phyloP scores from a whole-genome alignment of 1,140 invertebrate genomes.

The Vollenhovia emeryi region DNA sequence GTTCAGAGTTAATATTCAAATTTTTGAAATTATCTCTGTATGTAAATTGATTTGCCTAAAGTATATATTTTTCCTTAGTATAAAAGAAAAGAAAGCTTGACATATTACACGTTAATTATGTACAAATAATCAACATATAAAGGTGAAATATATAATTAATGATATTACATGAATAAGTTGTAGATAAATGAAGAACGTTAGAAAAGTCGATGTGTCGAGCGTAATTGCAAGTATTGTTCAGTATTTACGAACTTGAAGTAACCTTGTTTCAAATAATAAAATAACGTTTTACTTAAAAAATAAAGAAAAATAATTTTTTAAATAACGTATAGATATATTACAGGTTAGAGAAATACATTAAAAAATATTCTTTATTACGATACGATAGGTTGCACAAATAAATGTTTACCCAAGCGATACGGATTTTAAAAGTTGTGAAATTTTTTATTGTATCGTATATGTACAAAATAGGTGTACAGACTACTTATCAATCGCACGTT shows the following conservation, averaged over 20 bases:
- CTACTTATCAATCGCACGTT: slow-evolving; percentile 81
- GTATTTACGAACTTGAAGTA: not conserved
- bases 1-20: not conserved
- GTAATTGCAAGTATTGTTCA: not conserved
- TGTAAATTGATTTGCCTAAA: not conserved
- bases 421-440: slow-evolving; percentile 79
- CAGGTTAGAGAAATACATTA: not conserved
- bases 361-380: not conserved
- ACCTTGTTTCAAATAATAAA: not conserved
- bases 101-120: not conserved
- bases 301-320: not conserved
- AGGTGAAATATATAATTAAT: slow-evolving; percentile 2
- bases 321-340: not conserved
- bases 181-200: not conserved
- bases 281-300: not conserved
- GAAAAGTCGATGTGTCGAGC: not conserved
- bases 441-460: slow-evolving; percentile 84
- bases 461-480: slow-evolving; percentile 85
- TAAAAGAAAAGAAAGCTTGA: not conserved
- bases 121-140: slow-evolving; percentile 7
- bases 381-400: slow-evolving; percentile 35
- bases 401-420: slow-evolving; percentile 66
- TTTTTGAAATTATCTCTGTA: not conserved
- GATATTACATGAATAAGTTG: not conserved
- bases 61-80: not conserved